Percentiles rank a stretch among this genome's conserved stretches.
Conservation (phyloP, 2,113 vertebrate genomes). For the Mustela nigripes region DNA sequence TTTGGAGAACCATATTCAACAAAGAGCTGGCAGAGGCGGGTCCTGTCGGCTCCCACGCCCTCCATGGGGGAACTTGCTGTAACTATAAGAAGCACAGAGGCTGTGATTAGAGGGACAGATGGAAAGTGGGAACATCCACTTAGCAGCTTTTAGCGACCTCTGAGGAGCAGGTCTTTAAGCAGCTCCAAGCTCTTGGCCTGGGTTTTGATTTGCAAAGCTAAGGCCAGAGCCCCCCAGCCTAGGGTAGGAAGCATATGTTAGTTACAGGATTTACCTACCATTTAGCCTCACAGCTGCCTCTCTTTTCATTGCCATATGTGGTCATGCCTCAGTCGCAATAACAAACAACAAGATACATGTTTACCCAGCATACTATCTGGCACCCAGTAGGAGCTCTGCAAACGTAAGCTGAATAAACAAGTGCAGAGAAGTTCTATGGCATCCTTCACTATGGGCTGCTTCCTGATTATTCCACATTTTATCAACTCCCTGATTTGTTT, state of each 20-base stretch:
- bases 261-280: conserved; percentile 52
- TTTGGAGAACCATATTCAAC: not conserved
- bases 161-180: not conserved
- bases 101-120: conserved; percentile 61
- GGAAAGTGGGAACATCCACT: not conserved
- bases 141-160: conserved; percentile 9
- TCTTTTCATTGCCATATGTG: not conserved
- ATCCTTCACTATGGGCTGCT: not conserved
- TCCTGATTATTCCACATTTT: not conserved
- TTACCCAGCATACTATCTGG: not conserved
- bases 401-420: not conserved
- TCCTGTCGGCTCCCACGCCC: not conserved
- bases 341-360: not conserved
- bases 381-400: not conserved
- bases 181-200: not conserved
- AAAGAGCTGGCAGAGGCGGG: not conserved
- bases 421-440: not conserved
- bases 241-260: conserved; percentile 14
- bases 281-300: conserved; percentile 48
- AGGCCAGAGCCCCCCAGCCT: not conserved
- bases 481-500: not conserved
- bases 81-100: conserved; percentile 1
- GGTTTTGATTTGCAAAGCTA: conserved; percentile 39
- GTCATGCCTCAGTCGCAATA: not conserved
- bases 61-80: not conserved